A percentile compares a stretch with the other conserved stretches of the same genome.
Conservation (phyloP, 2,888 invertebrate species). For the Amiota communis region DNA sequence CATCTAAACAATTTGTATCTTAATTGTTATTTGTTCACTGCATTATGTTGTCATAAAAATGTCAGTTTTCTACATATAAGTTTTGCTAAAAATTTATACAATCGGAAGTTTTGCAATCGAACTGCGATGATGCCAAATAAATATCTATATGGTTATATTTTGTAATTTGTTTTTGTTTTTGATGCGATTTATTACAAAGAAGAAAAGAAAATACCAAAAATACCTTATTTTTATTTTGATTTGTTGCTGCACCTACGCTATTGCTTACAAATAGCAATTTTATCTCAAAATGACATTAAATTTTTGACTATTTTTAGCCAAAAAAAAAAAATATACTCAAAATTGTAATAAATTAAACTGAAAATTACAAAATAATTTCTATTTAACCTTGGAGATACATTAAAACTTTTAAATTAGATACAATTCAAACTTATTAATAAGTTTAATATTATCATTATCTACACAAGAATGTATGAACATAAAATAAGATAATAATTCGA, state of each 20-base stretch:
- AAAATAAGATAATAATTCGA: not conserved
- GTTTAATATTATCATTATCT: too few relatives aligned
- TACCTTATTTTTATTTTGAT: not conserved
- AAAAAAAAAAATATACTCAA: not conserved
- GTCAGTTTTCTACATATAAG: not conserved
- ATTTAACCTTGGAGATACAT: not conserved
- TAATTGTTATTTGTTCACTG: not conserved
- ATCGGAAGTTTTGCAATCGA: not conserved
- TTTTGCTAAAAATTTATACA: not conserved
- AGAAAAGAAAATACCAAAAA: not conserved
- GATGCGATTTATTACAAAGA: too few relatives aligned
- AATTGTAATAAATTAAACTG: not conserved
- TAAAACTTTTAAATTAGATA: too few relatives aligned
- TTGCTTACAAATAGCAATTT: not conserved
- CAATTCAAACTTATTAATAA: too few relatives aligned
- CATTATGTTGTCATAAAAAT: not conserved
- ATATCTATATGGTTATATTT: too few relatives aligned
- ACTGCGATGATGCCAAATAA: not conserved
- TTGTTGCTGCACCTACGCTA: conserved; percentile 13
- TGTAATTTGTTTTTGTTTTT: not conserved
- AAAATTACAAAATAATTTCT: not conserved
- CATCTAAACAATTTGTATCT: too few relatives aligned
- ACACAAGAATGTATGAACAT: not conserved
- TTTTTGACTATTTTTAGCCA: conserved; percentile 4
- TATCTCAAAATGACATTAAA: not conserved